Evolutionary conservation across 1,140 invertebrate genomes (phyloP).

Genomic region (Trigoniulus corallinus): DNA sequence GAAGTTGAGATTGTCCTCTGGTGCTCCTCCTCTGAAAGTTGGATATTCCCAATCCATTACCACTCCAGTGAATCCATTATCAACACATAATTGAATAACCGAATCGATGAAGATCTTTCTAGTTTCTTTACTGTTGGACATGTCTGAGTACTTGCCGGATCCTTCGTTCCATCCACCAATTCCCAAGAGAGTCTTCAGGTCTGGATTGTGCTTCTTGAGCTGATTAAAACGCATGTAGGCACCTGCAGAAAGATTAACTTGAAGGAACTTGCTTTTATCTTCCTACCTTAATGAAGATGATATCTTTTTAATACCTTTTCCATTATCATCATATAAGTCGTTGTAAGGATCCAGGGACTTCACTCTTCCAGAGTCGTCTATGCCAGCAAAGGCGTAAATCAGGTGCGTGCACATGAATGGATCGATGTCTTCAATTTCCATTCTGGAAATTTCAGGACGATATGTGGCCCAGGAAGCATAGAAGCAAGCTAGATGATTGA

Average conservation of each 20-base stretch:
- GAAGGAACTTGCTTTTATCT: too few relatives aligned
- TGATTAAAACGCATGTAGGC: conserved; percentile 31
- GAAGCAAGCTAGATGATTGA: conserved; percentile 36
- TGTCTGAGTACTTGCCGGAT: conserved; percentile 43
- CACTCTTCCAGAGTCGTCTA: conserved; percentile 1
- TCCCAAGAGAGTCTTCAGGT: conserved; percentile 48
- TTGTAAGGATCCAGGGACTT: conserved; percentile 40
- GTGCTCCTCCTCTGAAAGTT: conserved; percentile 16
- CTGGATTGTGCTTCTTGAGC: conserved; percentile 37
- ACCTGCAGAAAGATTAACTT: too few relatives aligned
- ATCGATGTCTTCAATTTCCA: conserved; percentile 45
- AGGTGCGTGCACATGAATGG: conserved; percentile 51
- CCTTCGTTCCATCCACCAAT: conserved; percentile 64
- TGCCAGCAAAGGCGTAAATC: conserved; percentile 50
- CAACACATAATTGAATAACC: conserved; percentile 34
- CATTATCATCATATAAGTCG: conserved; percentile 36
- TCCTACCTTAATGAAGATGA: too few relatives aligned
- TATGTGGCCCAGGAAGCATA: conserved; percentile 56
- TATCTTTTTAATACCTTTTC: conserved; percentile 28
- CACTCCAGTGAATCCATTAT: conserved; percentile 40
- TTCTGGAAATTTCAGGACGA: conserved; percentile 41
- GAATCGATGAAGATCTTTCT: conserved; percentile 34
- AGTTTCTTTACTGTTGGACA: conserved; percentile 32
- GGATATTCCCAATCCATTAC: conserved; percentile 54
- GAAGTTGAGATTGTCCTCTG: conserved; percentile 15